phyloP scores from a whole-genome alignment of 1,140 invertebrate genomes.

The Zaprionus taronus region DNA sequence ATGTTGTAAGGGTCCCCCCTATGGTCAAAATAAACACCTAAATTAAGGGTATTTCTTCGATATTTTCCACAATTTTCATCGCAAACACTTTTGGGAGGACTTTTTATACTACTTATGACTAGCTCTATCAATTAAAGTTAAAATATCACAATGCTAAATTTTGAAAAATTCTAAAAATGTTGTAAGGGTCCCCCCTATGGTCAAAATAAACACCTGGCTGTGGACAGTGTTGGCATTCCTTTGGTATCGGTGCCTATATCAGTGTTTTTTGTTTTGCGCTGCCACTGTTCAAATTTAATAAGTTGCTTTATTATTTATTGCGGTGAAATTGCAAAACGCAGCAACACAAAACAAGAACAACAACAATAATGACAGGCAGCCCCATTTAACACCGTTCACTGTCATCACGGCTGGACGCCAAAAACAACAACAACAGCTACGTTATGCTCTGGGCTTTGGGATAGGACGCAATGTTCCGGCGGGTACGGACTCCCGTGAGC shows the following conservation, averaged over 20 bases:
- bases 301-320: constrained; percentile 71
- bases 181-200: no score
- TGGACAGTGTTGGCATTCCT: background rate
- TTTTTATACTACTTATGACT: no score
- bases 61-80: no score
- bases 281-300: constrained; percentile 53
- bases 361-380: constrained; percentile 33
- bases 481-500: background rate
- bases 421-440: constrained; percentile 1
- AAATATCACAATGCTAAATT: no score
- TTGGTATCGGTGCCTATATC: constrained; percentile 25
- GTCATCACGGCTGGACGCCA: constrained; percentile 24
- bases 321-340: constrained; percentile 63
- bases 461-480: constrained; percentile 1
- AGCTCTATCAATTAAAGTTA: no score
- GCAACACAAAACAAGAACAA: constrained; percentile 38
- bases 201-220: no score
- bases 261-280: background rate
- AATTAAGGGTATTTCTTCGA: no score
- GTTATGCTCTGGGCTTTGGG: background rate
- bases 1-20: no score
- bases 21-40: no score
- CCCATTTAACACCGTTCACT: constrained; percentile 39
- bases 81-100: no score
- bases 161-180: no score